A percentile compares a stretch with the other conserved stretches of the same genome.
These are phyloP conservation scores for Erythrolamprus reginae DNA, from an alignment of 2,113 vertebrate species.

Conservation along the genomic window DNA sequence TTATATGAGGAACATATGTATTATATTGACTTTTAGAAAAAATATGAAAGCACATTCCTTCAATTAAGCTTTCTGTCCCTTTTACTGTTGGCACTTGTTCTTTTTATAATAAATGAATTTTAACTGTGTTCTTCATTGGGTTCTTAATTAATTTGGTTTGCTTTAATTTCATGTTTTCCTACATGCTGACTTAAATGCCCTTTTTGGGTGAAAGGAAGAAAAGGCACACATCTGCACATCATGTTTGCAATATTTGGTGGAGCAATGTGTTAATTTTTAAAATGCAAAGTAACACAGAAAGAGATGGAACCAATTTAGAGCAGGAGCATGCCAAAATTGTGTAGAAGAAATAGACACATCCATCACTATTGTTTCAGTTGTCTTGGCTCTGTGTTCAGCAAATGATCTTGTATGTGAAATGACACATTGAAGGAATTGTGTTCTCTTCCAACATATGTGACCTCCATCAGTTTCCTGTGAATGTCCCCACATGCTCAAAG, in stretches of 20 bases:
- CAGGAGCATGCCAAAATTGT: not conserved
- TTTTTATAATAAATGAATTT: not conserved
- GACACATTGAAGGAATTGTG: not conserved
- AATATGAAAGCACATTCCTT: not conserved
- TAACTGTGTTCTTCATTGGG: not conserved
- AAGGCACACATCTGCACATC: not conserved
- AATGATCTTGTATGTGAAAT: constrained; percentile 10
- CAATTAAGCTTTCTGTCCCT: not conserved
- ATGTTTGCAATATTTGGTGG: not conserved
- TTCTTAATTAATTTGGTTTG: not conserved
- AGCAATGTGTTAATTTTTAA: not conserved
- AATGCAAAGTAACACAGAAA: not conserved
- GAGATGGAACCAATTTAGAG: not conserved
- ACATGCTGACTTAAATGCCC: not conserved
- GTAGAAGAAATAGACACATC: not conserved
- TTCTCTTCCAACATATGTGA: constrained; percentile 38
- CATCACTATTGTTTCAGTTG: not conserved
- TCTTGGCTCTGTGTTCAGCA: not conserved
- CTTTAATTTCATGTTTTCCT: not conserved
- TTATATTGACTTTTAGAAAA: not conserved
- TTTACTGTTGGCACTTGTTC: not conserved
- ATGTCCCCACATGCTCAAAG: constrained; percentile 16
- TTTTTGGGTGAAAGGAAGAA: not conserved
- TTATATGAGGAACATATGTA: not conserved
- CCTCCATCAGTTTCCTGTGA: constrained; percentile 18